These are phyloP conservation scores for Acrocephalus scirpaceus DNA, from an alignment of 2,797 vertebrate species.

Conservation along the genomic window DNA sequence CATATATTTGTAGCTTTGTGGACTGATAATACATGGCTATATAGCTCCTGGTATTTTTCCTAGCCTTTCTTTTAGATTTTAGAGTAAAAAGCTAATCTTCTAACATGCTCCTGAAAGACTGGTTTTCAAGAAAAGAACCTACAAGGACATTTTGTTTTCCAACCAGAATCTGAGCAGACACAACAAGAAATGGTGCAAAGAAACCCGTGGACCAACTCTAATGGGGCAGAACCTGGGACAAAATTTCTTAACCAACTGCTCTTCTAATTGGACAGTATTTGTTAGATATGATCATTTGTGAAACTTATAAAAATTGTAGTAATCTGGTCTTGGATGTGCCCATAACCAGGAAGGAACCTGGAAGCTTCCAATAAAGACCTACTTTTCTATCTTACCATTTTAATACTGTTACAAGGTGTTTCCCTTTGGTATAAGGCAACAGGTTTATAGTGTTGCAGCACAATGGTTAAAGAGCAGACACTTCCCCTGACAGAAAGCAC, in stretches of 20 bases:
- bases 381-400: not conserved
- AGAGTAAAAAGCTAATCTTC: not conserved
- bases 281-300: not conserved
- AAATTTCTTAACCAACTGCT: not conserved
- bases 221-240: accelerated
- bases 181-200: not conserved
- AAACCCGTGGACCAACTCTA: not conserved
- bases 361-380: not conserved
- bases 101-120: not conserved
- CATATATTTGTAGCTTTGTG: not conserved
- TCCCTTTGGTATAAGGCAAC: not conserved
- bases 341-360: not conserved
- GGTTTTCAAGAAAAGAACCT: not conserved
- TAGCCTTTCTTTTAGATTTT: not conserved
- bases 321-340: not conserved
- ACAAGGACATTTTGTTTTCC: not conserved
- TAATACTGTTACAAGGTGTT: not conserved
- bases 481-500: not conserved
- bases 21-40: not conserved
- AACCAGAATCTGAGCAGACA: not conserved
- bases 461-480: not conserved
- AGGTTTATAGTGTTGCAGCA: not conserved
- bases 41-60: not conserved
- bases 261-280: not conserved
- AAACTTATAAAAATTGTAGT: not conserved